Conservation (phyloP, 2,113 vertebrate species). For the Delphinus delphis region DNA sequence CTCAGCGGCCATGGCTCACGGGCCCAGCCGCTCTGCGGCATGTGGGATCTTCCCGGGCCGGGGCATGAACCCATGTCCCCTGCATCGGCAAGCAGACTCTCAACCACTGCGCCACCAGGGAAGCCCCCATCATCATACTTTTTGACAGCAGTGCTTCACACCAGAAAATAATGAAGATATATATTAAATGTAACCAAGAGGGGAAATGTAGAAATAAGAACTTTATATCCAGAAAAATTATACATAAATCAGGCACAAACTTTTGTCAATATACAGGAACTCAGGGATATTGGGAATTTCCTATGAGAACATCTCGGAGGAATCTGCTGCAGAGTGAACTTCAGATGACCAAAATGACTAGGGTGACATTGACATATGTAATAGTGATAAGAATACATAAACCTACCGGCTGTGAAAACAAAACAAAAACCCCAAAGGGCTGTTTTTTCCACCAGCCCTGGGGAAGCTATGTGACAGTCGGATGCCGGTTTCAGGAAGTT, state of each 20-base stretch:
- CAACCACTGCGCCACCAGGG: too few species aligned
- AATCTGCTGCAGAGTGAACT: background rate
- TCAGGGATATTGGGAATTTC: background rate
- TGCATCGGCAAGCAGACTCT: too few species aligned
- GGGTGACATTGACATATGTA: background rate
- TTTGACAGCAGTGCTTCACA: background rate
- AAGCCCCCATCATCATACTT: background rate
- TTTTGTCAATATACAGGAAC: background rate
- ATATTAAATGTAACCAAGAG: background rate
- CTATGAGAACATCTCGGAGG: background rate
- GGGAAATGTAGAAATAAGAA: background rate
- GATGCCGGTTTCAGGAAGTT: constrained; percentile 78
- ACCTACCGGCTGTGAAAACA: constrained; percentile 95
- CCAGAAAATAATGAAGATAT: background rate
- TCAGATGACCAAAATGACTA: background rate
- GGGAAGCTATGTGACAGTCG: constrained; percentile 74
- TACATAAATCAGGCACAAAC: background rate
- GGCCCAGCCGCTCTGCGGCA: too few species aligned
- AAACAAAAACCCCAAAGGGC: constrained; percentile 60
- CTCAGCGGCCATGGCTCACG: too few species aligned
- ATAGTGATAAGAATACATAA: background rate
- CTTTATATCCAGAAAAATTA: background rate
- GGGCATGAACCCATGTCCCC: too few species aligned
- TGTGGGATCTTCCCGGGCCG: too few species aligned
- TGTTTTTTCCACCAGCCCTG: constrained; percentile 56